These are phyloP conservation scores for Mesaphorura yosii DNA, from an alignment of 1,140 invertebrate species.

Conservation along the genomic window DNA sequence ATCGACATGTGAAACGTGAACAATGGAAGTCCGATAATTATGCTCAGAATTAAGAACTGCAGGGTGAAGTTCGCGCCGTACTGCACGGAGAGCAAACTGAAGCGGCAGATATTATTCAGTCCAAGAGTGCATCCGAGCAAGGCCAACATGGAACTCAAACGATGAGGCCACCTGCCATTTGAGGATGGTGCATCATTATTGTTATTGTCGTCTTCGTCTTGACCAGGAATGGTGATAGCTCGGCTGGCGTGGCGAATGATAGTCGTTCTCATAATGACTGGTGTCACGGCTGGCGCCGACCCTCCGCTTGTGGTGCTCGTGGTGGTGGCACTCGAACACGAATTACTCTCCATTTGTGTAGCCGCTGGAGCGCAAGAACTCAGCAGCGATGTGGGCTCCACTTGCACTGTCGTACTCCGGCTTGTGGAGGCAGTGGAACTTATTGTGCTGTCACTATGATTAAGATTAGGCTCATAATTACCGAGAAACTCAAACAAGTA, in stretches of 20 bases:
- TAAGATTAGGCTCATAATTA: too few species aligned
- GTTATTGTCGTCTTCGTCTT: slow-evolving; percentile 1
- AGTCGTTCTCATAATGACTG: neutral
- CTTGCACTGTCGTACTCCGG: too few species aligned
- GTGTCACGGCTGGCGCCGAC: neutral
- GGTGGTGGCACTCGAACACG: too few species aligned
- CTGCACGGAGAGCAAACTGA: slow-evolving; percentile 71
- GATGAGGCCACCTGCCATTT: slow-evolving; percentile 58
- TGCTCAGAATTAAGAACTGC: slow-evolving; percentile 72
- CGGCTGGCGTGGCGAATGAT: neutral
- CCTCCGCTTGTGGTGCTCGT: neutral
- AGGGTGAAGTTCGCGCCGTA: slow-evolving; percentile 81
- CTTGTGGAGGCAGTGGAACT: too few species aligned
- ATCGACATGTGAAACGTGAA: slow-evolving; percentile 72
- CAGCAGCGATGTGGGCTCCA: too few species aligned
- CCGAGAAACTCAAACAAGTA: too few species aligned
- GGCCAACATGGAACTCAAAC: slow-evolving; percentile 63
- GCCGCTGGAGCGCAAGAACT: too few species aligned
- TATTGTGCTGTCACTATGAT: too few species aligned
- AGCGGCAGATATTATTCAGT: slow-evolving; percentile 76
- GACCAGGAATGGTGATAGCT: neutral
- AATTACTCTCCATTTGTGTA: too few species aligned
- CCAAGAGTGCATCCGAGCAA: slow-evolving; percentile 72
- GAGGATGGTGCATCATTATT: neutral
- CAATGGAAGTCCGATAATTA: slow-evolving; percentile 72